Evolutionary conservation across 92 coral and sea anemone genomes (phyloP), one percentile per base, ranked within the genome.

Genomic region (Zoanthus solanderi): DNA sequence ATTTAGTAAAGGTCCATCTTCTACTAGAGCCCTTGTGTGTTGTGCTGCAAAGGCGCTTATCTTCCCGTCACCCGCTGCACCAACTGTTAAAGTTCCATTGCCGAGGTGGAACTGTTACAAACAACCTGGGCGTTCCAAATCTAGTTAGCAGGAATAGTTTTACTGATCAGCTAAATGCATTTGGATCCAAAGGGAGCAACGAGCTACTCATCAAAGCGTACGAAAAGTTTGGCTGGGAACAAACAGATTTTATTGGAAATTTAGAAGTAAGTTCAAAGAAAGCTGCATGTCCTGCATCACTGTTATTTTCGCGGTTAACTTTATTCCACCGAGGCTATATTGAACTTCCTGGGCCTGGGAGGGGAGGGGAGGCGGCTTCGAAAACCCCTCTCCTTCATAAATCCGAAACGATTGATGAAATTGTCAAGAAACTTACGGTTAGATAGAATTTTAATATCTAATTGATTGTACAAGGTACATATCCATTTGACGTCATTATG

Each of bases 1-100:
- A 92, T 78, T 71, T 92, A 29, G 57, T 91, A 53, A 89, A 89
- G 72, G 86, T 81, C 0, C 92, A 89, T 71, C 88, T 89, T 66
- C 31, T 89, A 2, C 58, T 84, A 44, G 88, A 83, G 73, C 88
- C 88, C 68, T 46, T 89, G 14, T 89, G 92, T 45, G 92, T 89
- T 32, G 56, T 75, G 10, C 54, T 89, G 15, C 52, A 77, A 60
- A 78, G 92, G 5, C 48, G 45, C 31, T 44, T 89, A 56, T 84
- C 92, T 48, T 15, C 13, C 11, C n/a, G 23, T 56, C 92, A 89
- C 58, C 88, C 92, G 11, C 30, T 83, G 78, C 45, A 89, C 58
- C 53, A 58, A 42, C 77, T 89, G 31, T 31, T 89, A n/a, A 74
- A 74, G 79, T 89, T 78, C 83, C 92, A 89, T 66, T 89, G 92